phyloP scores from a whole-genome alignment of 2,888 invertebrate genomes.

The Orthosia gothica region DNA sequence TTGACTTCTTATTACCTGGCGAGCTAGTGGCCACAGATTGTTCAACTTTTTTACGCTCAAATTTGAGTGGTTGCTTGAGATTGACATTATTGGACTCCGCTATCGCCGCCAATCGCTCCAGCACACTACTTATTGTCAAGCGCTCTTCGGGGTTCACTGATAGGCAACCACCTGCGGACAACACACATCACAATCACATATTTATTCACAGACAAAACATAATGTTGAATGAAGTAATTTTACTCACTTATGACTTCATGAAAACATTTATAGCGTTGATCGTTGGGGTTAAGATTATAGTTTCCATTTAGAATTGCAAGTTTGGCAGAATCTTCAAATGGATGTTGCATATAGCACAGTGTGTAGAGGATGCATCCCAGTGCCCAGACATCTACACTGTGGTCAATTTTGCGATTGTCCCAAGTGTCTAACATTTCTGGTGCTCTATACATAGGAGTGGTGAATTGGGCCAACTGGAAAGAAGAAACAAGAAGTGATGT shows the following conservation, averaged over 20 bases:
- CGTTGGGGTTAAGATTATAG: constrained; percentile 95
- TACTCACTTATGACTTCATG: constrained; percentile 97
- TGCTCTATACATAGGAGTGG: constrained; percentile 99
- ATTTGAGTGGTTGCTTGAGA: constrained; percentile 95
- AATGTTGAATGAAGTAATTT: constrained; percentile 21
- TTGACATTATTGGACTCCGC: constrained; percentile 96
- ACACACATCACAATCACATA: constrained; percentile 46
- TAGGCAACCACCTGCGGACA: constrained; percentile 94
- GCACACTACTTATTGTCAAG: constrained; percentile 94
- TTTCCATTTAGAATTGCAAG: constrained; percentile 99
- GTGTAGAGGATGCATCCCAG: constrained; percentile 98
- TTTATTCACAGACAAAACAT: constrained; percentile 34
- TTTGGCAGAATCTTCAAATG: constrained; percentile 99
- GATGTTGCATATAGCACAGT: constrained; percentile 98
- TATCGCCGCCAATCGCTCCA: constrained; percentile 97
- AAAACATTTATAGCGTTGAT: constrained; percentile 96
- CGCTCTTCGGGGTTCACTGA: constrained; percentile 96
- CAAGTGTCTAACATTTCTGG: constrained; percentile 99
- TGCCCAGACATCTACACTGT: constrained; percentile 98
- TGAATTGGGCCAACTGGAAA: constrained; percentile 94
- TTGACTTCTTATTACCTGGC: constrained; percentile 92
- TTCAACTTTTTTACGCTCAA: constrained; percentile 93
- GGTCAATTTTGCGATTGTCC: constrained; percentile 98
- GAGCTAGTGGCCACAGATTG: constrained; percentile 92
- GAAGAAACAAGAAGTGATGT: constrained; percentile 40